A percentile compares a stretch with the other conserved stretches of the same genome.
phyloP scores from a whole-genome alignment of 2,113 vertebrate genomes.

The Mystacornis crossleyi region DNA sequence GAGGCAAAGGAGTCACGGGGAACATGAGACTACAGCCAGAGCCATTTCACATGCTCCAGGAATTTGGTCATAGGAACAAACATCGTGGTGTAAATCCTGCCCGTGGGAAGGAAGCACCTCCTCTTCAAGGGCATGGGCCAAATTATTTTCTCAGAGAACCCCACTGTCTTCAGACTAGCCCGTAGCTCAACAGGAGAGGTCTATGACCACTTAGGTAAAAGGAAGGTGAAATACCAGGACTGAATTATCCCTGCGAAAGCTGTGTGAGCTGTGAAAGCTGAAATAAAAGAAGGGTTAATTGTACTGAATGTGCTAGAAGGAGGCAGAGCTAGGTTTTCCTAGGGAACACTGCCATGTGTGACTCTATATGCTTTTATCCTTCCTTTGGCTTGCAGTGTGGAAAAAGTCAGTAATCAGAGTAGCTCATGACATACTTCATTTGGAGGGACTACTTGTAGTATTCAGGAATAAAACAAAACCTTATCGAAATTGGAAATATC shows the following conservation, averaged over 20 bases:
- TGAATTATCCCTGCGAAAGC: background rate
- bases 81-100: background rate
- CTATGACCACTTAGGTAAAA: background rate
- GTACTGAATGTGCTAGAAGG: background rate
- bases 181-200: background rate
- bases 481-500: background rate
- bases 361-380: slow-evolving; percentile 6
- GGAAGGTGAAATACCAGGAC: background rate
- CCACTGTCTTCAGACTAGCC: background rate
- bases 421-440: background rate
- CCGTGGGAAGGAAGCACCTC: background rate
- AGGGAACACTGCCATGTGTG: slow-evolving; percentile 11
- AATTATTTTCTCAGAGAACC: background rate
- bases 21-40: background rate
- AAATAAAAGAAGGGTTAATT: background rate
- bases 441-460: background rate
- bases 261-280: background rate
- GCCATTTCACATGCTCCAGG: background rate
- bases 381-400: slow-evolving; percentile 8
- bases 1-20: background rate
- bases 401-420: slow-evolving; percentile 37
- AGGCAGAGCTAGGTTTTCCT: background rate
- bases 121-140: background rate
- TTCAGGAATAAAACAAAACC: background rate
- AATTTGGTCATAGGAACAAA: slow-evolving; percentile 27